These are phyloP conservation scores for Coryphaenoides rupestris DNA, from an alignment of 2,113 vertebrate species.

Conservation along the genomic window DNA sequence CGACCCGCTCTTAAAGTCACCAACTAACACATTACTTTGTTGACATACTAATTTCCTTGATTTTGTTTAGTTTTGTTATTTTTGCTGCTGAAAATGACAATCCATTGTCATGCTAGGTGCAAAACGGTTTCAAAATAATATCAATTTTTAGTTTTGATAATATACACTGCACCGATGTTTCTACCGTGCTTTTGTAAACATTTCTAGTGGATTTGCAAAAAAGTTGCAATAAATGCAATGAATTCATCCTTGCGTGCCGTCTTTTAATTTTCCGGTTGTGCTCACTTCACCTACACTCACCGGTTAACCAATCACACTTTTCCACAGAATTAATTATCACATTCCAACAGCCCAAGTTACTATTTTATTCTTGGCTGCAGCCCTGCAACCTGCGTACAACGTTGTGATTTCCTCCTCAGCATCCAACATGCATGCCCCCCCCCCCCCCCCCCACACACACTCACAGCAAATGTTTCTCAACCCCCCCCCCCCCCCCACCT, in stretches of 20 bases:
- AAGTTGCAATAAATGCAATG: slow-evolving; percentile 58
- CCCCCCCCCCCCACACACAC: too few relatives aligned
- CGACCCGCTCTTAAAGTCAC: slow-evolving; percentile 30
- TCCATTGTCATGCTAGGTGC: slow-evolving; percentile 74
- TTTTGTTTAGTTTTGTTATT: slow-evolving; percentile 29
- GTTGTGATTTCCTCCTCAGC: too few relatives aligned
- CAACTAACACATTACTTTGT: slow-evolving; percentile 52
- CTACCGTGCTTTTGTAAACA: slow-evolving; percentile 81
- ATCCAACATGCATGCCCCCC: too few relatives aligned
- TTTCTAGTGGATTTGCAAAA: slow-evolving; percentile 83
- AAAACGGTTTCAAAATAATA: slow-evolving; percentile 70
- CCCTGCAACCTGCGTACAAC: too few relatives aligned
- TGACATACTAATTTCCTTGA: slow-evolving; percentile 46
- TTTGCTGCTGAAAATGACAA: slow-evolving; percentile 78
- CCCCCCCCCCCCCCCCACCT: too few relatives aligned
- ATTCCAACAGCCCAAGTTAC: too few relatives aligned
- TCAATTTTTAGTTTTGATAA: slow-evolving; percentile 78
- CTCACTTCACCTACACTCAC: neutral
- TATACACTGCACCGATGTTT: slow-evolving; percentile 80
- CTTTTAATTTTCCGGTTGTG: slow-evolving; percentile 15
- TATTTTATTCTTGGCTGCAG: too few relatives aligned
- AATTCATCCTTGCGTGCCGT: slow-evolving; percentile 15
- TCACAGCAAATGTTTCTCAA: too few relatives aligned
- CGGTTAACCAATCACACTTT: too few relatives aligned
- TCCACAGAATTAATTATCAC: too few relatives aligned